Conservation (phyloP, 35 echinoderm and acorn worm genomes). For the Strongylocentrotus purpuratus region DNA sequence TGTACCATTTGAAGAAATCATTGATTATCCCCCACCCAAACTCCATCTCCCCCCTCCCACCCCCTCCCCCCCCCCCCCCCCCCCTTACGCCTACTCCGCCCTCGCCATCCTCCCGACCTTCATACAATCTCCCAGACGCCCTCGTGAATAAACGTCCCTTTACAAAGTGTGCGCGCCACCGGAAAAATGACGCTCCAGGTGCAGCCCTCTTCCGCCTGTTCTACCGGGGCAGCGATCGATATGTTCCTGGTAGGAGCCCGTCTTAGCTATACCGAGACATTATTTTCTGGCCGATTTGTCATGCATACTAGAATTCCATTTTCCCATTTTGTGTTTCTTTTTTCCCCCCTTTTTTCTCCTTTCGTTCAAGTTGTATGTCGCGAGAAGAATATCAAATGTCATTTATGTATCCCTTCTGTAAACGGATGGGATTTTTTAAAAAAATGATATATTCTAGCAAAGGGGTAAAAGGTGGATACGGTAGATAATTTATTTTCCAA, state of each 20-base stretch:
- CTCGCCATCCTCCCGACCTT: background rate
- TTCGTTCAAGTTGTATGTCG: background rate
- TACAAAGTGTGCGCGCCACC: background rate
- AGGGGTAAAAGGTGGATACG: background rate
- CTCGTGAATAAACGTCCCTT: background rate
- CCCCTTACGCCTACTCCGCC: no score
- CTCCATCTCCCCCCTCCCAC: background rate
- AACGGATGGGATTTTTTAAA: no score
- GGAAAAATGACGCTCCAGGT: slow-evolving; percentile 8
- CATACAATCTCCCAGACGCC: background rate
- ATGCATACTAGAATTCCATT: background rate
- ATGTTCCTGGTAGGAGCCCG: background rate
- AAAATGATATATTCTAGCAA: background rate
- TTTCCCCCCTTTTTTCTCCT: background rate
- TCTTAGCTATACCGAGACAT: background rate
- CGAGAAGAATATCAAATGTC: background rate
- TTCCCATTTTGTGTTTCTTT: background rate
- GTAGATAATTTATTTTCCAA: no score
- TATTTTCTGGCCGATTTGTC: slow-evolving; percentile 10
- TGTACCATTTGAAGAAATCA: no score
- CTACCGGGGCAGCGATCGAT: background rate
- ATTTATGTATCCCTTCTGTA: background rate
- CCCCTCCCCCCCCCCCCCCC: no score
- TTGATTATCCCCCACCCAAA: no score
- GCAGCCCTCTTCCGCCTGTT: background rate